Percentiles rank a stretch among this genome's conserved stretches.
These are phyloP conservation scores for Agrilus mali DNA, from an alignment of 2,888 invertebrate species.

Conservation along the genomic window DNA sequence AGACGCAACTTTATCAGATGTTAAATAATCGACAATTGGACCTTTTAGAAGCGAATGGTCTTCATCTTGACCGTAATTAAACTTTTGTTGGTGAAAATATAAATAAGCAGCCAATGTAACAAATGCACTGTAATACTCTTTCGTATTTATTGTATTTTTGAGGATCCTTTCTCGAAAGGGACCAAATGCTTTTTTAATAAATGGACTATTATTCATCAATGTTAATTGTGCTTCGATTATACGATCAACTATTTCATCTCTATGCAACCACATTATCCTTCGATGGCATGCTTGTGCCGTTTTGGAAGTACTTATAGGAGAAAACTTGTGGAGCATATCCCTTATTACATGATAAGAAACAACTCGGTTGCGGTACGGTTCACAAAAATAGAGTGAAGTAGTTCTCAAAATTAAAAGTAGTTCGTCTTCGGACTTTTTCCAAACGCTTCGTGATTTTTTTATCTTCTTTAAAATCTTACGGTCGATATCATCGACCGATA, in stretches of 20 bases:
- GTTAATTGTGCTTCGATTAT: not conserved
- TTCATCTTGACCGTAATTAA: constrained; percentile 6
- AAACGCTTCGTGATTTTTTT: constrained; percentile 46
- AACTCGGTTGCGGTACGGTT: constrained; percentile 31
- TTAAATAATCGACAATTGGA: too few relatives aligned
- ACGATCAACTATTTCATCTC: constrained; percentile 1
- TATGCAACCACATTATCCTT: constrained; percentile 30
- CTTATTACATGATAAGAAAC: constrained; percentile 37
- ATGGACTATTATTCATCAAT: constrained; percentile 6
- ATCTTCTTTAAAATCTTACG: constrained; percentile 47
- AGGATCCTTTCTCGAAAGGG: constrained; percentile 6
- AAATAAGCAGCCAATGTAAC: constrained; percentile 11
- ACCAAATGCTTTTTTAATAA: constrained; percentile 10
- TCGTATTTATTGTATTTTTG: constrained; percentile 4
- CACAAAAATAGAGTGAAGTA: constrained; percentile 43
- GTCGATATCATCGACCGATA: constrained; percentile 49
- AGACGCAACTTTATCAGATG: not conserved
- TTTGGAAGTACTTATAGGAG: constrained; percentile 45
- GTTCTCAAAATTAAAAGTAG: constrained; percentile 54
- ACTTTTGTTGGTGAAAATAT: constrained; percentile 7
- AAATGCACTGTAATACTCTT: constrained; percentile 9
- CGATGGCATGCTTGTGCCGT: constrained; percentile 56
- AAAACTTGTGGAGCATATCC: constrained; percentile 41
- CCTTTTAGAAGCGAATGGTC: not conserved
- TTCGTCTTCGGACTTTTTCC: constrained; percentile 57